Evolutionary conservation across 2,888 invertebrate species (phyloP).

Genomic region (Dastarcus helophoroides): DNA sequence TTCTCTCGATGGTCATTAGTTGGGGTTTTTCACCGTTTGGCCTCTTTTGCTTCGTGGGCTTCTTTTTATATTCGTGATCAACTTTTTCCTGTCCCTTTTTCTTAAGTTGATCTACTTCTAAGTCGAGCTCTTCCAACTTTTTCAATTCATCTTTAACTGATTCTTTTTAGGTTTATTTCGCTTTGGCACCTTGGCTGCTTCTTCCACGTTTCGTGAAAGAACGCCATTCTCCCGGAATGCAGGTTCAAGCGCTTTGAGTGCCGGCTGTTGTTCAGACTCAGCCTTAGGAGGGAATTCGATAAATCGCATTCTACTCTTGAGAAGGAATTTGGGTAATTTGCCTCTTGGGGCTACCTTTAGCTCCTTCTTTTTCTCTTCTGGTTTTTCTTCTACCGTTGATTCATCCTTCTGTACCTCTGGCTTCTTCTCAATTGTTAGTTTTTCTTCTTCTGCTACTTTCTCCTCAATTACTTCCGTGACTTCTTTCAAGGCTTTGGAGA

Average conservation of each 20-base stretch:
- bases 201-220: conserved; percentile 43
- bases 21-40: conserved; percentile 27
- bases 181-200: conserved; percentile 31
- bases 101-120: conserved; percentile 16
- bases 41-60: conserved; percentile 37
- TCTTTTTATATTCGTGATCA: conserved; percentile 31
- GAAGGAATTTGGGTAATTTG: conserved; percentile 20
- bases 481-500: too few species aligned
- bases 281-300: conserved; percentile 32
- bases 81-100: conserved; percentile 27
- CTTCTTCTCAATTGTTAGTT: conserved; percentile 6
- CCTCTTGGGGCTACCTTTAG: conserved; percentile 8
- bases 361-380: conserved; percentile 11
- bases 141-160: conserved; percentile 18
- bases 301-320: conserved; percentile 31
- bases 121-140: conserved; percentile 18
- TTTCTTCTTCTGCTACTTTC: conserved; percentile 40
- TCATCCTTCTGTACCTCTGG: conserved; percentile 16
- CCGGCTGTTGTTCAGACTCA: conserved; percentile 19
- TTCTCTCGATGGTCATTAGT: conserved; percentile 20
- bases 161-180: conserved; percentile 25
- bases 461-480: conserved; percentile 22
- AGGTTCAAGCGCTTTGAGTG: conserved; percentile 36
- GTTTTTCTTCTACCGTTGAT: conserved; percentile 13
- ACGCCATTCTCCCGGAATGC: conserved; percentile 50